Percentiles rank a stretch among this genome's conserved stretches.
Evolutionary conservation across 2,113 vertebrate species (phyloP).

Genomic region (Nothoprocta pentlandii): DNA sequence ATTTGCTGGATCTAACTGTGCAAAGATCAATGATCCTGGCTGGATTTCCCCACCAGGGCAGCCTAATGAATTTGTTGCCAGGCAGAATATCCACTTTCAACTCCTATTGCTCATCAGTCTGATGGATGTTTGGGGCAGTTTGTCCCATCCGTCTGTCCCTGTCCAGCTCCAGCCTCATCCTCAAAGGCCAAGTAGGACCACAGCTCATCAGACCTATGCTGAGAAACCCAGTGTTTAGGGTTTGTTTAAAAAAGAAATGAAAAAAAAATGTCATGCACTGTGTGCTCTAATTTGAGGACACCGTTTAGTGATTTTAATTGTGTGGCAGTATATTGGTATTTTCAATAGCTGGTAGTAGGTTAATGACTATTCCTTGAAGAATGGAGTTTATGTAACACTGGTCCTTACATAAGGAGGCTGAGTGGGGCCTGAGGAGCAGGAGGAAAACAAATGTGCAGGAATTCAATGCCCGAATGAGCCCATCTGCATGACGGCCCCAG

Average conservation of each 20-base stretch:
- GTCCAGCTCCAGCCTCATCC: neutral
- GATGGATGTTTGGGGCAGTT: too few relatives aligned
- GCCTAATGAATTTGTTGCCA: neutral
- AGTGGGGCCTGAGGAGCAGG: conserved; percentile 44
- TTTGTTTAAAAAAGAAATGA: neutral
- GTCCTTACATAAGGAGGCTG: conserved; percentile 65
- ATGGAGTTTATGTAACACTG: conserved; percentile 68
- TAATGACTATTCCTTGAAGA: conserved; percentile 74
- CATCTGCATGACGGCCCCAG: neutral
- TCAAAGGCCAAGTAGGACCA: neutral
- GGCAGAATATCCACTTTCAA: neutral
- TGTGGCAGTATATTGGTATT: conserved; percentile 71
- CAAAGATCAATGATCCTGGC: neutral
- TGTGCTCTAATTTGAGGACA: conserved; percentile 70
- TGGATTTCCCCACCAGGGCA: neutral
- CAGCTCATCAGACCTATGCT: accelerated
- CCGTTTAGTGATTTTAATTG: conserved; percentile 72
- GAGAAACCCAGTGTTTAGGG: neutral
- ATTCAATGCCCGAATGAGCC: neutral
- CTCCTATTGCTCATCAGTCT: neutral
- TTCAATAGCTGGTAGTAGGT: conserved; percentile 68
- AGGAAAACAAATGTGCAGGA: conserved; percentile 16
- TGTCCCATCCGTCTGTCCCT: too few relatives aligned
- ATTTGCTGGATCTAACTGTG: neutral
- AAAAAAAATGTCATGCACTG: conserved; percentile 21